Percentiles rank a stretch among this genome's conserved stretches.
These are phyloP conservation scores for Micronisus gabar DNA, from an alignment of 2,113 vertebrate species.

Conservation along the genomic window DNA sequence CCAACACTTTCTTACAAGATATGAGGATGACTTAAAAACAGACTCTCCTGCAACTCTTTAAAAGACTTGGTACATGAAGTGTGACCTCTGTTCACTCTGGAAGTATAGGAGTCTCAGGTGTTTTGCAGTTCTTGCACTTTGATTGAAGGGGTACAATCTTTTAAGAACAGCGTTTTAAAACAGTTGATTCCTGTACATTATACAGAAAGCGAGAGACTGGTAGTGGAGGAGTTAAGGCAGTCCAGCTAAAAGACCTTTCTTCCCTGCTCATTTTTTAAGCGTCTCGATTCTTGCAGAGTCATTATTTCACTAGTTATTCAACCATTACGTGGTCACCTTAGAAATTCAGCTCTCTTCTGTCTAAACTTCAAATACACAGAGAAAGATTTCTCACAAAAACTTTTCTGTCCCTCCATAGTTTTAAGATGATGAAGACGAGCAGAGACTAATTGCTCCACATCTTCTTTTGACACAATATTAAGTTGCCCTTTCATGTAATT, in stretches of 20 bases:
- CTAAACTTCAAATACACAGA: not conserved
- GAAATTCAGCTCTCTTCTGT: not conserved
- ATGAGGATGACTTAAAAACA: not conserved
- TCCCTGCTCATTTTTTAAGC: not conserved
- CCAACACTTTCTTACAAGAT: not conserved
- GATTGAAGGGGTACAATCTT: not conserved
- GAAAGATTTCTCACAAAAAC: not conserved
- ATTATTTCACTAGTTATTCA: conserved; percentile 30
- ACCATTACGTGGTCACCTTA: not conserved
- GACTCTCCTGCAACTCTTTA: not conserved
- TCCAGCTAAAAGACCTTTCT: not conserved
- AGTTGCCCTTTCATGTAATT: not conserved
- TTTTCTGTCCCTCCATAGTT: not conserved
- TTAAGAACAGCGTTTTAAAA: not conserved
- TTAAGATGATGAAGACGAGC: not conserved
- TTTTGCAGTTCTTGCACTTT: not conserved
- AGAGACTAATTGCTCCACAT: not conserved
- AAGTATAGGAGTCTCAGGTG: not conserved
- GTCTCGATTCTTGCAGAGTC: conserved; percentile 14
- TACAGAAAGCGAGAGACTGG: not conserved
- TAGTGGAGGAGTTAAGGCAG: not conserved
- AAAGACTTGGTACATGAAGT: not conserved
- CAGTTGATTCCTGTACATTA: not conserved
- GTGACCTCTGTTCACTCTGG: not conserved
- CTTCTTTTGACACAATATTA: not conserved